phyloP scores from a whole-genome alignment of 2,113 vertebrate genomes.

The Crypturellus undulatus region DNA sequence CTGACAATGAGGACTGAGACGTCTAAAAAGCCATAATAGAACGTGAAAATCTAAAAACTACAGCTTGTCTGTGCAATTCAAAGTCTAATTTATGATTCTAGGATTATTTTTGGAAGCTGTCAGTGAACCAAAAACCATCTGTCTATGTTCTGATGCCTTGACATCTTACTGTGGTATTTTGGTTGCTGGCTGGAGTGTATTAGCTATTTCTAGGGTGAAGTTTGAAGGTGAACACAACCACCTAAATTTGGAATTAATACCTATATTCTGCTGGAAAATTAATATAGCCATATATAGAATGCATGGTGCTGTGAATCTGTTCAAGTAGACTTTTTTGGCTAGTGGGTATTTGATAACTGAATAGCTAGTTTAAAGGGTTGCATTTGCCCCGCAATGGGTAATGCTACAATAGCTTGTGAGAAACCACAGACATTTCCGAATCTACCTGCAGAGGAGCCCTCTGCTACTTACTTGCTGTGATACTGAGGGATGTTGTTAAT shows the following conservation, averaged over 20 bases:
- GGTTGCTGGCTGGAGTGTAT: neutral
- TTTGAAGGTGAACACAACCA: neutral
- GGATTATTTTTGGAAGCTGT: neutral
- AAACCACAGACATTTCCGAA: neutral
- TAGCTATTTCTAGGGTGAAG: neutral
- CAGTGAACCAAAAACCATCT: neutral
- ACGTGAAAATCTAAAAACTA: neutral
- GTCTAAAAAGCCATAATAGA: neutral
- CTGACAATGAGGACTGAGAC: neutral
- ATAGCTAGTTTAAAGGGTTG: neutral
- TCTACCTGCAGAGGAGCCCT: neutral
- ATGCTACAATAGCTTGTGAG: neutral
- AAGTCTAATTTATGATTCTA: neutral
- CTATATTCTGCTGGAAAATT: neutral
- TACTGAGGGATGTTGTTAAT: neutral
- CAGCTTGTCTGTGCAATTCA: neutral
- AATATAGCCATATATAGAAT: neutral
- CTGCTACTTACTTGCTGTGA: neutral
- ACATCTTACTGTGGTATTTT: neutral
- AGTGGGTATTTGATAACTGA: neutral
- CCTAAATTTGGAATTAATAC: neutral
- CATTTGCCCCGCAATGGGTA: neutral
- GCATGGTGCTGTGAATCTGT: neutral
- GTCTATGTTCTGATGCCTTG: neutral
- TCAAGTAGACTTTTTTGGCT: neutral